Evolutionary conservation across 1,140 invertebrate species (phyloP).

Genomic region (Heliconius melpomene): DNA sequence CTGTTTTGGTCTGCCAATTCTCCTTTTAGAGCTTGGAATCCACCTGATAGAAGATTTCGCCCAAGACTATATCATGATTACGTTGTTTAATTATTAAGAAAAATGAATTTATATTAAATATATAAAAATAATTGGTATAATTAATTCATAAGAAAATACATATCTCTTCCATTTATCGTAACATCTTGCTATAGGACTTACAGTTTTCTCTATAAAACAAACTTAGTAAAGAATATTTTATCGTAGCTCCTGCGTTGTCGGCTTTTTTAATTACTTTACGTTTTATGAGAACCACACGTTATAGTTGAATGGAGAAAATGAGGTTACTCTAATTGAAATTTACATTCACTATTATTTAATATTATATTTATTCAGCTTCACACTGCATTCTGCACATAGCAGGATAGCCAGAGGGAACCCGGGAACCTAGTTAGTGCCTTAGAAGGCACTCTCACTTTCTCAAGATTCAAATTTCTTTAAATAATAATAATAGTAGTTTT

Average conservation of each 20-base stretch:
- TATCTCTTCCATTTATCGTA: background rate
- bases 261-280: constrained; percentile 34
- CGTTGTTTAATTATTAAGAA: background rate
- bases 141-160: no score
- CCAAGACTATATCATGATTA: no score
- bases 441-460: no score
- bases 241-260: constrained; percentile 3
- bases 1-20: no score
- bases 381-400: no score
- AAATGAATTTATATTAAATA: background rate
- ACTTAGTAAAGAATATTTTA: constrained; percentile 43
- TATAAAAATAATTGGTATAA: no score
- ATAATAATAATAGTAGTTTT: no score
- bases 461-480: no score
- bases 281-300: background rate
- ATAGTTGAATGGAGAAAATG: background rate
- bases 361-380: background rate
- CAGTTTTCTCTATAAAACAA: constrained; percentile 36
- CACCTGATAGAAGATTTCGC: no score
- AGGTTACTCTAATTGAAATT: background rate
- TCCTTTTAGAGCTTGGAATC: no score
- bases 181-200: constrained; percentile 15
- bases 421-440: no score
- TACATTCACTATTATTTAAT: background rate
- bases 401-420: no score